Evolutionary conservation across 2,113 vertebrate species (phyloP).

Genomic region (Salminus brasiliensis): DNA sequence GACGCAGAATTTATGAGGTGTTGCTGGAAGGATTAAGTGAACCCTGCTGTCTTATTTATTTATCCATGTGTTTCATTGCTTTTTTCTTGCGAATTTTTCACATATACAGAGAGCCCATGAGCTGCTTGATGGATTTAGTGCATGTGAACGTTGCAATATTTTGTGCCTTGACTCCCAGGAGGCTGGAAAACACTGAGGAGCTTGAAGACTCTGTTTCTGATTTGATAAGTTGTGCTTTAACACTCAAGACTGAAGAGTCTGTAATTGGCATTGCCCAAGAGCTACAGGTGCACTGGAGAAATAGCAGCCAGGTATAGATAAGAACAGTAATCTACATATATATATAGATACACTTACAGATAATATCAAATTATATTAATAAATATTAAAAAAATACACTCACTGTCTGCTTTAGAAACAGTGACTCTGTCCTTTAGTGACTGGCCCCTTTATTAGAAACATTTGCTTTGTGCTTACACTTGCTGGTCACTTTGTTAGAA

Average conservation of each 20-base stretch:
- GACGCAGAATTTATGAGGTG: slow-evolving; percentile 55
- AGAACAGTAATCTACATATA: not conserved
- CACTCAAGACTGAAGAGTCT: not conserved
- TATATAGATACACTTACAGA: not conserved
- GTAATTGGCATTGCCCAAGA: not conserved
- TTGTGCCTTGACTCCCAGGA: not conserved
- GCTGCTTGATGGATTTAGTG: slow-evolving; percentile 61
- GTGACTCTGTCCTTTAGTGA: too few relatives aligned
- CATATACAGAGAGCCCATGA: slow-evolving; percentile 17
- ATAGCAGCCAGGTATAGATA: not conserved
- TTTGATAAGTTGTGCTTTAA: not conserved
- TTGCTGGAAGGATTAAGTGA: slow-evolving; percentile 60
- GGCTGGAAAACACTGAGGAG: slow-evolving; percentile 27
- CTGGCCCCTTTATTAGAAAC: too few relatives aligned
- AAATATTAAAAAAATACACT: too few relatives aligned
- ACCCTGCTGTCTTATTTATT: slow-evolving; percentile 56
- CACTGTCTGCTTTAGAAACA: too few relatives aligned
- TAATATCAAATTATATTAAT: too few relatives aligned
- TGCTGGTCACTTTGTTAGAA: too few relatives aligned
- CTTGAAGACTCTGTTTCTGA: slow-evolving; percentile 56
- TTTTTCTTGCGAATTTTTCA: slow-evolving; percentile 27
- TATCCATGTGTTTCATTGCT: slow-evolving; percentile 56
- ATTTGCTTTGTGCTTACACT: too few relatives aligned
- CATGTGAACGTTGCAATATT: slow-evolving; percentile 47
- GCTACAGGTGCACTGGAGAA: not conserved